Conservation (phyloP, 2,888 invertebrate species). For the Gastracanthus pulcherrimus region DNA sequence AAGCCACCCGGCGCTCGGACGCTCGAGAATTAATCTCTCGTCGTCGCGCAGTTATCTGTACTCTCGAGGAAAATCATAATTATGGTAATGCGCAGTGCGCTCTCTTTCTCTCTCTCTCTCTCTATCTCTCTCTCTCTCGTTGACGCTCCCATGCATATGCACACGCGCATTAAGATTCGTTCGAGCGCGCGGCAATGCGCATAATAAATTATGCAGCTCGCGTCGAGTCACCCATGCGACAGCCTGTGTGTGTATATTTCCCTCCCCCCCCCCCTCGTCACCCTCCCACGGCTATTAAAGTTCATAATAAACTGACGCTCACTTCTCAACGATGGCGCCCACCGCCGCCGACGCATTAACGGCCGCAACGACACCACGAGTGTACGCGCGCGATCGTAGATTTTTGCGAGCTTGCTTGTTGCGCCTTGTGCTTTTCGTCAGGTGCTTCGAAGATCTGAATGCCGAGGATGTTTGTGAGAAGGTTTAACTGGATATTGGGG, state of each 20-base stretch:
- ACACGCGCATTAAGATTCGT: constrained; percentile 55
- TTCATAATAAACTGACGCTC: constrained; percentile 9
- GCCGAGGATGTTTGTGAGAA: too few species aligned
- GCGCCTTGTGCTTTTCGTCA: neutral
- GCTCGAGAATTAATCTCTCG: constrained; percentile 61
- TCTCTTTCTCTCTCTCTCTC: neutral
- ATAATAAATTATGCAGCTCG: constrained; percentile 49
- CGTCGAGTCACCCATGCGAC: neutral
- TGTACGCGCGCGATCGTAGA: neutral
- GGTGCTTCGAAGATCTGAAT: too few species aligned
- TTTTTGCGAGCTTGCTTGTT: neutral
- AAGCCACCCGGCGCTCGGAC: neutral
- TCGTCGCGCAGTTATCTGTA: constrained; percentile 56
- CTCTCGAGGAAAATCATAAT: constrained; percentile 64
- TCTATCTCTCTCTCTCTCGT: constrained; percentile 16
- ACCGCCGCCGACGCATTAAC: neutral
- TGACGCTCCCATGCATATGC: constrained; percentile 61
- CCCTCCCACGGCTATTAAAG: constrained; percentile 25
- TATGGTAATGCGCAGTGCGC: constrained; percentile 63
- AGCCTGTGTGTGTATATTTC: neutral
- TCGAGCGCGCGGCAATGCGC: constrained; percentile 41
- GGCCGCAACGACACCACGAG: neutral
- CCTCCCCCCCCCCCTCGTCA: neutral
- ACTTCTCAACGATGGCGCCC: neutral
- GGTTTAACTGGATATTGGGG: too few species aligned